Evolutionary conservation across 1,140 invertebrate genomes (phyloP), one percentile per base, ranked within the genome.

Genomic region (Ceratina australensis): DNA sequence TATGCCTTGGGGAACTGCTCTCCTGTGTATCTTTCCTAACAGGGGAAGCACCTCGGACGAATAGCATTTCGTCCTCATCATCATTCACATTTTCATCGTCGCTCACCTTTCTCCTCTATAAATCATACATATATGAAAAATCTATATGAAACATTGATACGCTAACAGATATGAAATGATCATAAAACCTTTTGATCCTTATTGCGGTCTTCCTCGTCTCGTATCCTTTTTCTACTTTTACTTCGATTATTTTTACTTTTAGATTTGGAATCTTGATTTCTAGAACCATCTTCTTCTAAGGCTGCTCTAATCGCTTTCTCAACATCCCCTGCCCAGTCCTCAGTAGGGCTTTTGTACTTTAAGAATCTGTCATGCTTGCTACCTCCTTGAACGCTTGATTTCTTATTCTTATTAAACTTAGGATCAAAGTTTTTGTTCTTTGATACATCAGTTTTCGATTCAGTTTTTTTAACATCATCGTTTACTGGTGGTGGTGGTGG

Each of bases 61-160:
- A 96, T 85, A 97, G 91, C 94, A 96, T 95, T 87, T 96, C 96
- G 83, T 95, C 95, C 85, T 97, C 96, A 88, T 96, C 95, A 65
- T 95, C 93, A 79, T 95, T 94, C 66, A 93, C 93, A 42, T 94
- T 93, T 79, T 93, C 93, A 3, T 90, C 91, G 65, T 87, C 92
- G 73, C 91, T 92, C 18, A 89, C 57, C 71, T 89, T 91, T 76
- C 90, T 83, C 67, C 88, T 92, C 91, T 92, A 52, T 50, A 84
- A 85, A 57, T 33, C 1, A 65, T 28, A n/a, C 16, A 78, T 59
- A 22, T 20, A 49, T 18, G 24, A 22, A 24, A 71, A 59, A 26
- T 42, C 50, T 65, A 28, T 18, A 15, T 24, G 24, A 82, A 77
- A 54, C 22, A 77, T 71, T n/a, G n/a, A n/a, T n/a, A n/a, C n/a